phyloP scores from a whole-genome alignment of 2,113 vertebrate species.

The Scortum barcoo region DNA sequence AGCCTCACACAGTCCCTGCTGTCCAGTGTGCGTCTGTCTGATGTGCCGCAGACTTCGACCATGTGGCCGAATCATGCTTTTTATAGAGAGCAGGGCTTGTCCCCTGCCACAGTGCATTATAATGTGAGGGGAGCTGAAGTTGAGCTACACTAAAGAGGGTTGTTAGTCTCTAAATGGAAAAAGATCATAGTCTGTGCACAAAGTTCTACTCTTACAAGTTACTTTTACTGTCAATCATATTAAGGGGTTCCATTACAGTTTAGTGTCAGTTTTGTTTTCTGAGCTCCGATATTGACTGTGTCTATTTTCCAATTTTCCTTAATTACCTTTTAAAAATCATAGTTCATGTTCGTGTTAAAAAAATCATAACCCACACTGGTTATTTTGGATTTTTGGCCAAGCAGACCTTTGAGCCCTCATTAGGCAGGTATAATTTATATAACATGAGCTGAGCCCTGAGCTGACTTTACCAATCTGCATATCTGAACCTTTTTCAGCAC shows the following conservation, averaged over 20 bases:
- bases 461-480: neutral
- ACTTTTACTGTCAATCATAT: neutral
- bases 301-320: neutral
- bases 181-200: neutral
- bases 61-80: slow-evolving; percentile 38
- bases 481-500: no score
- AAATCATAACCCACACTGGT: neutral
- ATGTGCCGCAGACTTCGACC: slow-evolving; percentile 55
- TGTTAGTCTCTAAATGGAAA: slow-evolving; percentile 36
- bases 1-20: slow-evolving; percentile 60
- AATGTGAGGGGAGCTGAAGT: neutral
- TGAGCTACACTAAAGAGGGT: slow-evolving; percentile 1
- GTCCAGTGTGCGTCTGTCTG: slow-evolving; percentile 53
- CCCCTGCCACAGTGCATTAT: neutral
- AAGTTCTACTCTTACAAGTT: neutral
- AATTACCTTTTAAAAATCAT: neutral
- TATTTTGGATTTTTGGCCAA: neutral
- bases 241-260: neutral
- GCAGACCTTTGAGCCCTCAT: neutral
- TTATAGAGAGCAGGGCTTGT: slow-evolving; percentile 44
- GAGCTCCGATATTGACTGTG: neutral
- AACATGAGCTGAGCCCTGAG: neutral
- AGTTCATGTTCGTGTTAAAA: neutral
- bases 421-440: neutral
- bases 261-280: neutral